These are phyloP conservation scores for Panzeria rudis DNA, from an alignment of 2,888 invertebrate genomes.

Conservation along the genomic window DNA sequence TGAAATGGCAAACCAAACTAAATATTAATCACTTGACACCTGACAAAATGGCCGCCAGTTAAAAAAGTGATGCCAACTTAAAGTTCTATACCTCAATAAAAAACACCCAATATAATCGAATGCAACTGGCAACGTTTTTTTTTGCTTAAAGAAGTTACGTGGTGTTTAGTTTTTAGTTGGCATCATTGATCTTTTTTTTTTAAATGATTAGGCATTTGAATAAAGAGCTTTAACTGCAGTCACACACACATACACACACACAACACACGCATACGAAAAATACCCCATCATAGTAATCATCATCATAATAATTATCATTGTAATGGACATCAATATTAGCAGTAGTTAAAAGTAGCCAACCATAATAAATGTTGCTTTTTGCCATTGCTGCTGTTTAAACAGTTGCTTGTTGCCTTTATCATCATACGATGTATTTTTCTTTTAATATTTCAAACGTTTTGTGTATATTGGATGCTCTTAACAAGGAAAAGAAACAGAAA, in stretches of 20 bases:
- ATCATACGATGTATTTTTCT: conserved; percentile 2
- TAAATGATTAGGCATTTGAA: conserved; percentile 53
- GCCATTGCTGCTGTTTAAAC: conserved; percentile 17
- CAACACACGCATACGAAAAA: background rate
- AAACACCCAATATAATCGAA: conserved; percentile 23
- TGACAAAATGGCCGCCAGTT: too few relatives aligned
- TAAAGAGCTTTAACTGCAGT: conserved; percentile 17
- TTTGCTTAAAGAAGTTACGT: conserved; percentile 25
- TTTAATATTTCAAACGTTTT: conserved; percentile 50
- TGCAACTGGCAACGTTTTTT: conserved; percentile 9
- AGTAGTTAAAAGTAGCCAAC: conserved; percentile 62
- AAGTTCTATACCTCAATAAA: too few relatives aligned
- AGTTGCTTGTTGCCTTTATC: conserved; percentile 30
- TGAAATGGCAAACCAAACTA: too few relatives aligned
- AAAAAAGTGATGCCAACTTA: too few relatives aligned
- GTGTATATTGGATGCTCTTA: conserved; percentile 5
- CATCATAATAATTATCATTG: conserved; percentile 39
- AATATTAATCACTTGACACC: too few relatives aligned
- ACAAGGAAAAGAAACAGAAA: conserved; percentile 27
- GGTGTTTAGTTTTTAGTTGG: conserved; percentile 53
- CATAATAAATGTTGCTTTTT: conserved; percentile 62
- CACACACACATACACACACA: background rate
- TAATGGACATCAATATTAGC: conserved; percentile 49
- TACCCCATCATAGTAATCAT: background rate
- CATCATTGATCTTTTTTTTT: conserved; percentile 62